Conservation (phyloP, 53 echinoderm and acorn worm species). For the Crossaster papposus region DNA sequence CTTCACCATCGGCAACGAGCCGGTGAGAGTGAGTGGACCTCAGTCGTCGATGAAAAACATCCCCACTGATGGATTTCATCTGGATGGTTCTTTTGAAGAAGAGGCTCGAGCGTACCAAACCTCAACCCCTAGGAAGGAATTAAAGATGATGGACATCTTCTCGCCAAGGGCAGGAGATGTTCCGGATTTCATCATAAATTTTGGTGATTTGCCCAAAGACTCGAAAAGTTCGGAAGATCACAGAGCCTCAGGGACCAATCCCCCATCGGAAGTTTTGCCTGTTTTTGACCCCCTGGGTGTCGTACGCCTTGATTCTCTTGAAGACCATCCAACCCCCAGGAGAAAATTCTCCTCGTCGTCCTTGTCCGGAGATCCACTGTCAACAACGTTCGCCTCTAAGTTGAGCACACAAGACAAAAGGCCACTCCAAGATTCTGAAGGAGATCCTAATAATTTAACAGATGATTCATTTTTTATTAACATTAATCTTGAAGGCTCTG, state of each 20-base stretch:
- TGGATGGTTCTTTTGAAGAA: conserved; percentile 10
- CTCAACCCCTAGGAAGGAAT: conserved; percentile 17
- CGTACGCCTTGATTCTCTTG: conserved; percentile 49
- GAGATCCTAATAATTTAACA: not conserved
- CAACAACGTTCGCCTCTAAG: not conserved
- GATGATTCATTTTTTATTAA: conserved; percentile 5
- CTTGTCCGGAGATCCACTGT: conserved; percentile 5
- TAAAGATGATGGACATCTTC: conserved; percentile 34
- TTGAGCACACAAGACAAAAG: conserved; percentile 15
- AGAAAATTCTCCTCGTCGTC: conserved; percentile 44
- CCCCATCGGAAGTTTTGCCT: not conserved
- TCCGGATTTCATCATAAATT: not conserved
- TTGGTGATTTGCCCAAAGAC: conserved; percentile 21
- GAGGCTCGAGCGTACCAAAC: conserved; percentile 10
- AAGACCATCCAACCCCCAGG: conserved; percentile 28
- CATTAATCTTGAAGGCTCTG: conserved; percentile 21
- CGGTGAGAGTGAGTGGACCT: conserved; percentile 9
- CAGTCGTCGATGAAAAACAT: not conserved
- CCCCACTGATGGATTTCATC: not conserved
- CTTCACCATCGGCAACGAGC: conserved; percentile 48
- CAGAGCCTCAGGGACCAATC: not conserved
- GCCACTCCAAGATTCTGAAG: not conserved
- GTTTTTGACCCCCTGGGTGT: conserved; percentile 49
- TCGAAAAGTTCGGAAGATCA: conserved; percentile 2
- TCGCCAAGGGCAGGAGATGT: conserved; percentile 14